Evolutionary conservation across 2,797 vertebrate genomes (phyloP), one percentile per base, ranked within the genome.

Genomic region (Mormyrus hasselquistii): DNA sequence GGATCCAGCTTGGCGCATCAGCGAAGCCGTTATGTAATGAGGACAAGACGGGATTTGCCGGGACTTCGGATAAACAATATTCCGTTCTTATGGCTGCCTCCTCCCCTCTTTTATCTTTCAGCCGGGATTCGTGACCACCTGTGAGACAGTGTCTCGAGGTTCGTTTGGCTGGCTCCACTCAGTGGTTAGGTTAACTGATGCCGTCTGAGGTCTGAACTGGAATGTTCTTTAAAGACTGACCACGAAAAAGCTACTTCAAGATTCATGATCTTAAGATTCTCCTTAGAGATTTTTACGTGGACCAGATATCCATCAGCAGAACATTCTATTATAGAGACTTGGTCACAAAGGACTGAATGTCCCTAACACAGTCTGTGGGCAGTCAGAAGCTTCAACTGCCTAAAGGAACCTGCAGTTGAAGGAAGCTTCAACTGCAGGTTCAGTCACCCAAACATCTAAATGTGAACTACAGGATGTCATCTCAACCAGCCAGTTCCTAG

Each of bases 201-300:
- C 19, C 19, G 79, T 38, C 41, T 10, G 47, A 19, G n/a, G 34
- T 49, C 38, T 82, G 41, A 44, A 29, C 73, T 10, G 34, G 79
- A 62, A 82, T 57, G 53, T 87, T 91, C 92, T 91, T 92, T 89
- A 29, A 87, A 29, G 88, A 84, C 89, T 89, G 91, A 88, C 93
- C 91, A 90, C 88, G 89, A 73, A 92, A 69, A 94, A 93, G 87
- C 88, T 90, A 90, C 89, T 22, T 86, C 92, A 92, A 94, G 94
- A 94, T 95, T 94, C 92, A 89, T 87, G 89, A 53, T 53, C 93
- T 95, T 93, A 38, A 57, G 52, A 52, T 87, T 82, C 76, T 47
- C 19, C 41, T 9, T 16, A n/a, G 16, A 82, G 38, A 44, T 82
- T 47, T 82, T 82, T n/a, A 82, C 16, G 19, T 82, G 19, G 38